Evolutionary conservation across 2,113 vertebrate genomes (phyloP).

Genomic region (Ciconia boyciana): DNA sequence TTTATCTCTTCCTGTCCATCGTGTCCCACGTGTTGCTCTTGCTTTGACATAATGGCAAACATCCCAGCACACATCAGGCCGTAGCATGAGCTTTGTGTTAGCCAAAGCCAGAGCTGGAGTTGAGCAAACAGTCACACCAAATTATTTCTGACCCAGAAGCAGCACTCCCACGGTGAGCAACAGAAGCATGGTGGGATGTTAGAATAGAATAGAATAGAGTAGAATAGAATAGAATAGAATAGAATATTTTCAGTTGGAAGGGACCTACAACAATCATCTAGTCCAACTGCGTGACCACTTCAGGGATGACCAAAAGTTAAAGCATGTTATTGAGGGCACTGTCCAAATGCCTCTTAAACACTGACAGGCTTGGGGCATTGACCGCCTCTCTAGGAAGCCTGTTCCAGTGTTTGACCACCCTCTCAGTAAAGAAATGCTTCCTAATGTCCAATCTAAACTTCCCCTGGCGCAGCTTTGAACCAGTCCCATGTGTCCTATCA

Average conservation of each 20-base stretch:
- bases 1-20: not conserved
- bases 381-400: not conserved
- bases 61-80: not conserved
- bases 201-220: not conserved
- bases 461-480: not conserved
- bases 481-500: not conserved
- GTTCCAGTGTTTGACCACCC: not conserved
- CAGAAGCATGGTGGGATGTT: fast-evolving
- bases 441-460: not conserved
- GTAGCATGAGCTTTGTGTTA: not conserved
- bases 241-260: not conserved
- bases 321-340: not conserved
- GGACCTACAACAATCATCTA: fast-evolving
- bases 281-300: not conserved
- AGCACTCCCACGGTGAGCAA: fast-evolving
- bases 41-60: not conserved
- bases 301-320: not conserved
- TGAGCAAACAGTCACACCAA: not conserved
- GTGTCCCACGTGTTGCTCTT: fast-evolving
- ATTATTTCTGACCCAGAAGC: not conserved
- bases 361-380: not conserved
- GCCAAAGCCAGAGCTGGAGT: not conserved
- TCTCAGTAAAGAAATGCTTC: not conserved
- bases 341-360: not conserved
- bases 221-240: not conserved